Evolutionary conservation across 2,888 invertebrate genomes (phyloP), one percentile per base, ranked within the genome.

Genomic region (Saturnia pavonia): DNA sequence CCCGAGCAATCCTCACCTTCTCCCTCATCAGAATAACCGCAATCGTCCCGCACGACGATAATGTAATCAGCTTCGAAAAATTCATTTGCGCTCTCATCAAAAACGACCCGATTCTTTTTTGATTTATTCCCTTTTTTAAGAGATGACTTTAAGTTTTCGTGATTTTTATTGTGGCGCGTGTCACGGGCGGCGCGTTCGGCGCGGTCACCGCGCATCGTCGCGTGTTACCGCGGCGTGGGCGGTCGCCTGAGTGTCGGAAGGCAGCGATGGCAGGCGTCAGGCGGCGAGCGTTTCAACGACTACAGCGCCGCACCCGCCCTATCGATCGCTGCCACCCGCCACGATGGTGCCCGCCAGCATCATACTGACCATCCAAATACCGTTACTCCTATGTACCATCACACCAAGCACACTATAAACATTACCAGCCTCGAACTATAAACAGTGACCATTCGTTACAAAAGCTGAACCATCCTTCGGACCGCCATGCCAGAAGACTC

Each of bases 11-110:
- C 96, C 75, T 96, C 96, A 81, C 95, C 95, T 80, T 97, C 97
- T 81, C 97, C 97, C 84, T 97, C 97, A 82, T 97, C 97, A 72
- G 97, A 97, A 84, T 96, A 97, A 14, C 90, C 92, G 84, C 97
- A 97, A 87, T 98, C 98, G 86, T 98, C 98, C 73, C 98, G 96
- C 75, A 98, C 97, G 75, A 98, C 95, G 81, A 98, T 98, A 83
- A 98, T 98, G 85, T 98, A 98, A 91, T 98, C 98, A 69, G 98
- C 98, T 81, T 98, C 98, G 88, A 98, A 98, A 91, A 97, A 98
- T 88, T 97, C 97, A 91, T 98, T 98, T 70, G 97, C 96, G 82
- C 96, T 97, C 91, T 98, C 98, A 86, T 98, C 97, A 85, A 98
- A 98, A 70, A 97, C 96, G 40, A 98, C 98, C 71, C 97, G 95